Conservation (phyloP, 2,797 vertebrate species). For the Scleropages formosus region DNA sequence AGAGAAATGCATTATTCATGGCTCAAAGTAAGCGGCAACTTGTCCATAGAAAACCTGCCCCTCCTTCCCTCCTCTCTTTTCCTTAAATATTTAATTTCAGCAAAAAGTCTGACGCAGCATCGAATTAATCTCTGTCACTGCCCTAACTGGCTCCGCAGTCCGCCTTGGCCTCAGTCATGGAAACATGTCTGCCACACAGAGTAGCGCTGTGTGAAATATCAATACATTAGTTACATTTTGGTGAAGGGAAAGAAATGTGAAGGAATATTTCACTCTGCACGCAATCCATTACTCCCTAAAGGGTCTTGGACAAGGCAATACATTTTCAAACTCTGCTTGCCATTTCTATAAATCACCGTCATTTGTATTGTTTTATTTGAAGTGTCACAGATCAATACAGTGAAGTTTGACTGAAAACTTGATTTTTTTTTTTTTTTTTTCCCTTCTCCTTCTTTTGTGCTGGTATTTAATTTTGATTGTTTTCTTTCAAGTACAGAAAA, state of each 20-base stretch:
- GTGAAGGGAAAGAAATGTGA: not conserved
- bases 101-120: conserved; percentile 23
- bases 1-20: conserved; percentile 75
- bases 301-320: not conserved
- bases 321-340: conserved; percentile 6
- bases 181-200: not conserved
- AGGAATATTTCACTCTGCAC: not conserved
- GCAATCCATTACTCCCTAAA: conserved; percentile 4
- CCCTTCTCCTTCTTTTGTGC: not conserved
- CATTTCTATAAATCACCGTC: not conserved
- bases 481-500: too few relatives aligned
- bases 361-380: too few relatives aligned
- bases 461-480: too few relatives aligned
- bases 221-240: conserved; percentile 18
- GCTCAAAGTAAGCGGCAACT: conserved; percentile 65
- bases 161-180: not conserved
- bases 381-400: conserved; percentile 7
- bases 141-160: not conserved
- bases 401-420: not conserved
- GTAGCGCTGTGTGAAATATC: not conserved
- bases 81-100: conserved; percentile 59
- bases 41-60: conserved; percentile 67
- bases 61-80: conserved; percentile 37
- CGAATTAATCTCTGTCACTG: conserved; percentile 23
- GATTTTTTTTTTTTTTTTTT: not conserved